Base-by-base conservation (phyloP, 2,113 vertebrate species). In the Cricetomys ansorgei region DNA sequence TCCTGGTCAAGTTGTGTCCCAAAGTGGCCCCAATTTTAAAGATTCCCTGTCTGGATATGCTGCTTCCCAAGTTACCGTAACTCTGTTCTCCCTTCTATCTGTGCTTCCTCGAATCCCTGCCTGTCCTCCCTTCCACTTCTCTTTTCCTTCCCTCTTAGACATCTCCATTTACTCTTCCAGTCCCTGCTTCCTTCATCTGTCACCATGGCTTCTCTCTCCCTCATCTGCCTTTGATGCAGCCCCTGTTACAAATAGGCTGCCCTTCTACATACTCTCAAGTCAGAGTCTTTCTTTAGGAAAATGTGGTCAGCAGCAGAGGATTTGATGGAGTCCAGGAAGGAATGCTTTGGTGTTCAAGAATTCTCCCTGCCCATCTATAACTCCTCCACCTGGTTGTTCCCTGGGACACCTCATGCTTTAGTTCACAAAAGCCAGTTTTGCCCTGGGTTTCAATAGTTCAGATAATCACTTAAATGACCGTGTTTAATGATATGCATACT, bases 261-360 rank as follows among this genome's bases (percentile, higher is more conserved):
- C 50, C 64, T 0, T 59, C 19, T 84, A 31, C 3, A 10, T 16
- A 87, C 67, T 73, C 45, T 80, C 17, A 45, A 73, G 48, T 87
- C 40, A 92, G 75, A 89, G 31, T 69, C 10, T 57, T 77, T 81
- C 55, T 69, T 92, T 88, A 92, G 84, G 62, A 62, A 93, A 55
- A 89, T 69, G 57, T 62, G 31, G n/a, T 73, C 88, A 75, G 29
- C 48, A 73, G 72, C 83, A 84, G 64, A 40, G 45, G 48, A 87
- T 77, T 65, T 43, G 31, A 1, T 29, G 16, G 45, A 5, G 16
- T 45, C 29, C 16, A 76, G 55, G 8, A 93, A n/a, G 43, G 67
- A 85, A 77, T 11, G 15, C 88, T 83, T 57, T 64, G n/a, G 69
- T 80, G 57, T 50, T 59, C 50, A 31, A 65, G 40, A 69, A 57